Evolutionary conservation across 2,113 vertebrate species (phyloP), one percentile per base, ranked within the genome.

Genomic region (Trematomus loennbergii): DNA sequence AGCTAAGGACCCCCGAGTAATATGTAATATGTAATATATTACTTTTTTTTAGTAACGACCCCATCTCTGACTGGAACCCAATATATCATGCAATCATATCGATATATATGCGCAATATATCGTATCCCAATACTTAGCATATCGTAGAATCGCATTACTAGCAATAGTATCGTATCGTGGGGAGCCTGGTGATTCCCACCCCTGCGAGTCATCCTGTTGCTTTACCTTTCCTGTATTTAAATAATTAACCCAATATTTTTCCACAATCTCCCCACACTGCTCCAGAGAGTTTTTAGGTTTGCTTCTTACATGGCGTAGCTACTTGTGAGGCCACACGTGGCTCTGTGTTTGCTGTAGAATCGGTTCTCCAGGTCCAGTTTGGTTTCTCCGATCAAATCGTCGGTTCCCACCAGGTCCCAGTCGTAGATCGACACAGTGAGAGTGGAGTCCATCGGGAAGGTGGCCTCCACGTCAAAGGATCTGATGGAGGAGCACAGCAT

Each of bases 321-420:
- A 78, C 94, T 83, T 0, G 96, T 9, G 12, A 99, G 77, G 0
- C 98, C 97, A 2, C 98, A 99, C 0, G 97, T 99, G 4, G 98
- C 96, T 0, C 97, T 94, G 94, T 99, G 97, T 85, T 98, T 99
- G 97, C 97, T 99, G 95, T 98, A 99, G 94, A 96, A 99, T 61
- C 98, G 97, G 80, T 99, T 99, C 94, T 99, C 98, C 78, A 99
- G 93, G 86, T 99, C 98, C 0, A 99, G 91, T 93, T 97, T 99
- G 79, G 97, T 99, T 89, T 99, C 98, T n/a, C 98, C 98, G 0
- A 99, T 99, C 91, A 99, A 96, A 81, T 99, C 98, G 0, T 99
- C 98, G 0, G 97, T 97, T 71, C 98, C 98, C 77, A 99, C 98
- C 92, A 99, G 72, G 81, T 99, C 98, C 98, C 98, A 99, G 94